These are phyloP conservation scores for Hemibates koningsi DNA, from an alignment of 2,113 vertebrate species.

Conservation along the genomic window DNA sequence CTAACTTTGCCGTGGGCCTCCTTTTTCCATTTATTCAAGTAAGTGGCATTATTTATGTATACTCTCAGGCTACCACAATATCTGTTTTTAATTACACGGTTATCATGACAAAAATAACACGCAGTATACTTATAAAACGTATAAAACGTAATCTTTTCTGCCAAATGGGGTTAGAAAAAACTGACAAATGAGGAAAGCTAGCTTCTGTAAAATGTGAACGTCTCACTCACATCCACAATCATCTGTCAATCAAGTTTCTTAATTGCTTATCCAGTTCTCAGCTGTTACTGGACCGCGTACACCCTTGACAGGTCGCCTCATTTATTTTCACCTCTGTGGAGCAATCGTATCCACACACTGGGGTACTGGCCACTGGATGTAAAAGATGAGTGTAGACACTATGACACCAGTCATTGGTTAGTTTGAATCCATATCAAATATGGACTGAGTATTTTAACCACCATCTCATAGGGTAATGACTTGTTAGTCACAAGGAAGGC, in stretches of 20 bases:
- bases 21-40: constrained; percentile 95
- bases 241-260: not conserved
- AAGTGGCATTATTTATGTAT: not conserved
- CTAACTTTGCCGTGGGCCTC: constrained; percentile 85
- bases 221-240: not conserved
- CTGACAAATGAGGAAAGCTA: not conserved
- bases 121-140: not conserved
- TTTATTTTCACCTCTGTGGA: not conserved
- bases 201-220: not conserved
- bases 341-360: not conserved
- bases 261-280: not conserved
- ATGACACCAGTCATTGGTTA: not conserved
- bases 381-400: not conserved
- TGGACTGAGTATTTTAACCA: not conserved
- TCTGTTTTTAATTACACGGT: not conserved
- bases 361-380: not conserved
- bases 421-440: not conserved
- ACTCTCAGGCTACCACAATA: not conserved
- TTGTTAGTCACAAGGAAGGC: not conserved
- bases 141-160: not conserved
- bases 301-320: not conserved
- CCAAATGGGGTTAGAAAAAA: not conserved
- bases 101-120: not conserved
- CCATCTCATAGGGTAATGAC: not conserved
- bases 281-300: not conserved